phyloP scores from a whole-genome alignment of 2,797 vertebrate species.

The Sebastes aleutianus region DNA sequence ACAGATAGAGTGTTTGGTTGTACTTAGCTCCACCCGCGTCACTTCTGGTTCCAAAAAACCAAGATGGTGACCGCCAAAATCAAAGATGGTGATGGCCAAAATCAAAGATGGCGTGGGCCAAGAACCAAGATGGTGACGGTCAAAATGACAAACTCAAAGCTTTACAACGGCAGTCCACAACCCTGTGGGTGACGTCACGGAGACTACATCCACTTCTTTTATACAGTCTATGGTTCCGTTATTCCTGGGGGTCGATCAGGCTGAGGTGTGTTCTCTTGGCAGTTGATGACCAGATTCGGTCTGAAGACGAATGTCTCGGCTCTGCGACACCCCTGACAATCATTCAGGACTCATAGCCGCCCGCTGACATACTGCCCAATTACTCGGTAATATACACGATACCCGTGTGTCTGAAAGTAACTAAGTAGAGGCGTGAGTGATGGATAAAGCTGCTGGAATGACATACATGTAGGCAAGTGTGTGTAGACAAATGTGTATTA shows the following conservation, averaged over 20 bases:
- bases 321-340: conserved; percentile 45
- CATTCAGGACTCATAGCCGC: conserved; percentile 41
- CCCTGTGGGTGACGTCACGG: too few species aligned
- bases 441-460: conserved; percentile 46
- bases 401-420: conserved; percentile 11
- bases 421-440: conserved; percentile 40
- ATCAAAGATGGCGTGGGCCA: too few species aligned
- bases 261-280: background rate
- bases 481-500: conserved; percentile 13
- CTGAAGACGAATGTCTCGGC: conserved; percentile 23
- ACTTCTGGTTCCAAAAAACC: too few species aligned
- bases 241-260: background rate
- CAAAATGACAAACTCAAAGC: too few species aligned
- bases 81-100: too few species aligned
- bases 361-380: conserved; percentile 40
- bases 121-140: too few species aligned
- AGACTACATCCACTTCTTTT: background rate
- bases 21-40: too few species aligned
- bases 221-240: background rate
- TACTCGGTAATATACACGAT: conserved; percentile 36
- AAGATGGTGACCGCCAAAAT: too few species aligned
- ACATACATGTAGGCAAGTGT: conserved; percentile 42
- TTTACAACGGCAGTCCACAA: too few species aligned
- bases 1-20: too few species aligned
- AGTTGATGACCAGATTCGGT: conserved; percentile 20